phyloP scores from a whole-genome alignment of 2,888 invertebrate genomes.

The Prenolepis imparis region DNA sequence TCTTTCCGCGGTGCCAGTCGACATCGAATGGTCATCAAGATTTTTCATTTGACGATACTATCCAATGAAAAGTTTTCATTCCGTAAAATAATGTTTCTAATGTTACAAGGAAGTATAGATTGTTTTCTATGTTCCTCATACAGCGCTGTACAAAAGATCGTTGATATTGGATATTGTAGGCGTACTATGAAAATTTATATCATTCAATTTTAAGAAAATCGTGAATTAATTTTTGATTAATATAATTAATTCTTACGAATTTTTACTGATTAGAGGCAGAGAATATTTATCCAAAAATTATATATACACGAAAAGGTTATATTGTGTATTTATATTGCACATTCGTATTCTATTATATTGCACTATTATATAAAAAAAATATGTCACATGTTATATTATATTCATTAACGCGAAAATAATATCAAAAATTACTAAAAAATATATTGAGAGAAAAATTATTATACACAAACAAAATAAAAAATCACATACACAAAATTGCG shows the following conservation, averaged over 20 bases:
- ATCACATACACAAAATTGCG: neutral
- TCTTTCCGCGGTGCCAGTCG: slow-evolving; percentile 21
- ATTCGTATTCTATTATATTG: neutral
- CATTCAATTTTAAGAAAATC: neutral
- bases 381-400: too few relatives aligned
- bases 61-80: slow-evolving; percentile 10
- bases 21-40: slow-evolving; percentile 10
- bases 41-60: slow-evolving; percentile 13
- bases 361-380: neutral
- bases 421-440: neutral
- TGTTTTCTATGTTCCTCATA: neutral
- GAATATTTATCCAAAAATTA: neutral
- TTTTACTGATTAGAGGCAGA: neutral
- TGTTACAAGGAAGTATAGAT: neutral
- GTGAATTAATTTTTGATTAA: neutral
- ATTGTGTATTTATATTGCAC: neutral
- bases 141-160: neutral
- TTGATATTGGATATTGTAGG: neutral
- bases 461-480: neutral
- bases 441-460: slow-evolving; percentile 1
- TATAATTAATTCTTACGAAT: neutral
- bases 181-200: neutral
- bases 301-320: neutral
- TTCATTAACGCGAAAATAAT: neutral
- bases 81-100: slow-evolving; percentile 4